Conservation (phyloP, 2,888 invertebrate species). For the Stenolophus ochropezus region DNA sequence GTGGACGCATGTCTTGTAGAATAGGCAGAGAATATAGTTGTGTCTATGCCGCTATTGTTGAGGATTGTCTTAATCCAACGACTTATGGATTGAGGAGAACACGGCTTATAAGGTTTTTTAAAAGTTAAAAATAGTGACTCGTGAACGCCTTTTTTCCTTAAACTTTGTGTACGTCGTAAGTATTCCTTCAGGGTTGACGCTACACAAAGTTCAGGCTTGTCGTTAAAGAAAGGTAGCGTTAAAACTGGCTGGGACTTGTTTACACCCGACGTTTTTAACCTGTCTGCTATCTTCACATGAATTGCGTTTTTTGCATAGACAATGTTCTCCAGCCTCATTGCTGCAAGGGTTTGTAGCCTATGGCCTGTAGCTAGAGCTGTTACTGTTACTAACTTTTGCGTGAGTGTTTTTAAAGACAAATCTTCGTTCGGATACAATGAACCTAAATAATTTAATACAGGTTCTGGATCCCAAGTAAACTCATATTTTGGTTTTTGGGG, state of each 20-base stretch:
- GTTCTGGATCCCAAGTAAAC: not conserved
- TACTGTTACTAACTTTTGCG: not conserved
- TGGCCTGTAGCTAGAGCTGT: not conserved
- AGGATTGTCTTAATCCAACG: not conserved
- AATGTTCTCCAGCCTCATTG: not conserved
- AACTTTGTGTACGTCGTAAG: not conserved
- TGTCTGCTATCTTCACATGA: not conserved
- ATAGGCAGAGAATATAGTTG: not conserved
- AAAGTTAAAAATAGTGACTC: not conserved
- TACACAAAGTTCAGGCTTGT: not conserved
- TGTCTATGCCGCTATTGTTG: not conserved
- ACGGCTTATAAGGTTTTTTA: not conserved
- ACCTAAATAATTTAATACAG: not conserved
- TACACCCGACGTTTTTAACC: not conserved
- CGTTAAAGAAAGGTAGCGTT: not conserved
- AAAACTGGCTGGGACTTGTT: not conserved
- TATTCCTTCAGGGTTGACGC: not conserved
- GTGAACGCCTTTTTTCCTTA: not conserved
- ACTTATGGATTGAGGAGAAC: not conserved
- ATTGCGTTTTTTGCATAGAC: not conserved
- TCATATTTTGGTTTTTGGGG: constrained; percentile 1
- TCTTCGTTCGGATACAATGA: not conserved
- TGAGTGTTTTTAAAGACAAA: not conserved
- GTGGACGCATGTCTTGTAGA: not conserved
- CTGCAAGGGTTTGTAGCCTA: not conserved